Conservation (phyloP, 2,888 invertebrate species). For the Allophyes oxyacanthae region DNA sequence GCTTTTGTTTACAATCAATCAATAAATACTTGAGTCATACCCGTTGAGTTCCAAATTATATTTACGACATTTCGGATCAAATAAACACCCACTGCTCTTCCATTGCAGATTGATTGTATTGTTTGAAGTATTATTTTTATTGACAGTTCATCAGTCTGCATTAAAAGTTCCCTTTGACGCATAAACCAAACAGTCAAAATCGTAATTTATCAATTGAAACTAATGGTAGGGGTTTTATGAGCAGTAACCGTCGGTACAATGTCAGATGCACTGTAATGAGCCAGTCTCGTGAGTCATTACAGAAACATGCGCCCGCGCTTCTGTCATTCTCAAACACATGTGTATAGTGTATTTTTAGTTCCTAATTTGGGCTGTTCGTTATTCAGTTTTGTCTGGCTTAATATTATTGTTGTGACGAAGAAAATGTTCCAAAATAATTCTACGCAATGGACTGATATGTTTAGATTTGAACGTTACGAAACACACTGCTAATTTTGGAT, state of each 20-base stretch:
- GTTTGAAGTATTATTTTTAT: conserved; percentile 14
- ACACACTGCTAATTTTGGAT: conserved; percentile 25
- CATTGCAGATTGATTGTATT: too few species aligned
- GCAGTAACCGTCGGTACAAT: conserved; percentile 41
- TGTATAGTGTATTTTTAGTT: conserved; percentile 24
- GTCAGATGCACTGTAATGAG: conserved; percentile 45
- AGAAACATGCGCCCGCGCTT: conserved; percentile 49
- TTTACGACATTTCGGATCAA: conserved; percentile 9
- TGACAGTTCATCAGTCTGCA: conserved; percentile 11
- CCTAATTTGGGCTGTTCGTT: conserved; percentile 23
- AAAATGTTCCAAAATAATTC: conserved; percentile 1
- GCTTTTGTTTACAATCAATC: conserved; percentile 11
- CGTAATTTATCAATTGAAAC: conserved; percentile 57
- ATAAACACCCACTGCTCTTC: conserved; percentile 12
- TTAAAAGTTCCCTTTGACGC: conserved; percentile 24
- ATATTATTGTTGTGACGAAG: too few species aligned
- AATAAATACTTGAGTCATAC: conserved; percentile 11
- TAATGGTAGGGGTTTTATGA: conserved; percentile 46
- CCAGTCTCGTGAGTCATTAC: conserved; percentile 57
- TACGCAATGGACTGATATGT: too few species aligned
- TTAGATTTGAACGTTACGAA: conserved; percentile 8
- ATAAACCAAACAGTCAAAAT: conserved; percentile 31
- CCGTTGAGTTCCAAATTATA: conserved; percentile 17
- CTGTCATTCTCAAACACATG: conserved; percentile 51
- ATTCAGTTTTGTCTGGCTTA: conserved; percentile 2